Base-by-base conservation (phyloP, 2,113 vertebrate species). In the Eretmochelys imbricata region DNA sequence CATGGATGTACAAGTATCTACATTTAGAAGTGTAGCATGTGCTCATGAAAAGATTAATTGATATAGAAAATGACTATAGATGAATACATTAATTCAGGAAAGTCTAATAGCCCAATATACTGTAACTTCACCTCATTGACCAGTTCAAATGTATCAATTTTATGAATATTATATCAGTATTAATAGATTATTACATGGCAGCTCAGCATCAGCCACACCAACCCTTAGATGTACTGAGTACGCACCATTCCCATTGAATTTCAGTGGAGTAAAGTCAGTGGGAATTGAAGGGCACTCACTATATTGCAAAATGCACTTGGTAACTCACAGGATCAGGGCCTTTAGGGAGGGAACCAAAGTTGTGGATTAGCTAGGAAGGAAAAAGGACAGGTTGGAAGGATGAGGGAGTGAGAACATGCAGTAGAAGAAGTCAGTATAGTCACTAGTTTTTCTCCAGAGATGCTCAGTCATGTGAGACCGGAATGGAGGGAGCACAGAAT, bases 331-430 rank as follows among this genome's bases (percentile, higher is more conserved):
- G 51, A n/a, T 65, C 11, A 79, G 46, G 42, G 29, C 20, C 38
- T 93, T 91, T 82, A 75, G 10, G 46, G 13, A 86, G 50, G 62
- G 72, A 87, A 27, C 16, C 85, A 38, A 84, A 53, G 89, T 93
- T 90, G 38, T 16, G 91, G 35, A 29, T 10, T 8, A 80, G 29
- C 49, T 65, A 35, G 10, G 46, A 79, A 46, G 25, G 27, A 42
- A 79, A 49, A 79, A 79, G 42, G 38, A 8, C 38, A 22, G 46
- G 22, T 38, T 79, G 10, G 20, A 46, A 79, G n/a, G 20, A 48
- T 38, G 76, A 38, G 76, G 42, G 29, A 48, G 75, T 78, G 38
- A 62, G 29, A 78, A 78, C 11, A 48, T 6, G 3, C n/a, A 78
- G 38, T 46, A 38, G 76, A n/a, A 78, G 38, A 46, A 46, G 25